These are phyloP conservation scores for Penelope pileata DNA, from an alignment of 2,113 vertebrate species.

Conservation along the genomic window DNA sequence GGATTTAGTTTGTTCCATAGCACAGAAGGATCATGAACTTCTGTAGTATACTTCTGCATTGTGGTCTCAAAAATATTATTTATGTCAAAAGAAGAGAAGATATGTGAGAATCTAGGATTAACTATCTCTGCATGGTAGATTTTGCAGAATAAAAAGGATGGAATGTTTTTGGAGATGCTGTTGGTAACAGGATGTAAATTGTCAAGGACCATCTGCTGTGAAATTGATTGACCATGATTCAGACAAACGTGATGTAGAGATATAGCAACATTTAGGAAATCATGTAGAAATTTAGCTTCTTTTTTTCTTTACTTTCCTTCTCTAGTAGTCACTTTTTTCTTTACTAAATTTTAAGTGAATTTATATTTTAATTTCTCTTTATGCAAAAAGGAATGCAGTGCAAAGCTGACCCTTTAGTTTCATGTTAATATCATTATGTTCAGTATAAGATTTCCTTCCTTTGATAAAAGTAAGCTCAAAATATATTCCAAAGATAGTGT, in stretches of 20 bases:
- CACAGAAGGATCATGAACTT: neutral
- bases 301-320: neutral
- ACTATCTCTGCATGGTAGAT: neutral
- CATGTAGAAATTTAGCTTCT: neutral
- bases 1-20: neutral
- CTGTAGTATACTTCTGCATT: neutral
- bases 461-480: neutral
- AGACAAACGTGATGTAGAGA: neutral
- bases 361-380: neutral
- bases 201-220: conserved; percentile 38
- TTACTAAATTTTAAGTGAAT: neutral
- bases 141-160: neutral
- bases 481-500: neutral
- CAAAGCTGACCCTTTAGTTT: neutral
- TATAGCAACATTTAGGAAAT: neutral
- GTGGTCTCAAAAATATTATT: neutral
- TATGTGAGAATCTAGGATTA: neutral
- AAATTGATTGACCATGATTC: conserved; percentile 1
- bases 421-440: accelerated
- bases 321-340: neutral
- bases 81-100: neutral
- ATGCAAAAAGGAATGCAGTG: neutral
- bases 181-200: conserved; percentile 21
- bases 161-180: neutral
- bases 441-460: neutral